Conservation (phyloP, 2,113 vertebrate genomes). For the Rhabdomys dilectus region DNA sequence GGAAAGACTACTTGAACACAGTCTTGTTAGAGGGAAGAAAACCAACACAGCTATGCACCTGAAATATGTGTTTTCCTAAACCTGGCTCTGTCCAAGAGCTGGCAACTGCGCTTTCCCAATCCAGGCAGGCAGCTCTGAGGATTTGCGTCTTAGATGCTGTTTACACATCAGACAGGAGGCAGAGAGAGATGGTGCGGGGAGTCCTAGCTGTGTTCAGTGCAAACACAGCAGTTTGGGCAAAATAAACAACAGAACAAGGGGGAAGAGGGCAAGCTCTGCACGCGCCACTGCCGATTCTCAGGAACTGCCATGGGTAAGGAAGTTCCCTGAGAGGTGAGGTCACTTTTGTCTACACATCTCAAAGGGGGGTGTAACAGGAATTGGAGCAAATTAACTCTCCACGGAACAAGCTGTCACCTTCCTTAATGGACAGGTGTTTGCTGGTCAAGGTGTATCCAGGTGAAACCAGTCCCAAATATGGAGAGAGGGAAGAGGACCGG, state of each 20-base stretch:
- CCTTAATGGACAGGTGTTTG: background rate
- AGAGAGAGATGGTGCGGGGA: rapidly evolving
- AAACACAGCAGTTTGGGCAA: slow-evolving; percentile 78
- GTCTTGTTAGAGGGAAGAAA: background rate
- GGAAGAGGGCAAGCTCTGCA: slow-evolving; percentile 66
- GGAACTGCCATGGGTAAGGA: slow-evolving; percentile 79
- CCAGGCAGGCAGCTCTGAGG: background rate
- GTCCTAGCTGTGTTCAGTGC: slow-evolving; percentile 21
- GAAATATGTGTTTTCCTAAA: background rate
- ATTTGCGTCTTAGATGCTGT: slow-evolving; percentile 32
- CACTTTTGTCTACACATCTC: slow-evolving; percentile 68
- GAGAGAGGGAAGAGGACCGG: background rate
- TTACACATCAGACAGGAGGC: slow-evolving; percentile 54
- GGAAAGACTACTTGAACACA: background rate
- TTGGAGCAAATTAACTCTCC: slow-evolving; percentile 59
- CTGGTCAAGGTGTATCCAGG: background rate
- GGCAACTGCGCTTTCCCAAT: background rate
- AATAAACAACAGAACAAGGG: slow-evolving; percentile 78
- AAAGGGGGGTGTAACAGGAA: slow-evolving; percentile 68
- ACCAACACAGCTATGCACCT: background rate
- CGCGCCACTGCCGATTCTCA: slow-evolving; percentile 28
- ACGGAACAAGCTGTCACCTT: slow-evolving; percentile 41
- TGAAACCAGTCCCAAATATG: background rate
- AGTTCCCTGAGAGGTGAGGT: slow-evolving; percentile 77
- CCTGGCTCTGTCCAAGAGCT: background rate